A percentile compares a stretch with the other conserved stretches of the same genome.
These are phyloP conservation scores for Andrena bicolor DNA, from an alignment of 2,888 invertebrate genomes.

Conservation along the genomic window DNA sequence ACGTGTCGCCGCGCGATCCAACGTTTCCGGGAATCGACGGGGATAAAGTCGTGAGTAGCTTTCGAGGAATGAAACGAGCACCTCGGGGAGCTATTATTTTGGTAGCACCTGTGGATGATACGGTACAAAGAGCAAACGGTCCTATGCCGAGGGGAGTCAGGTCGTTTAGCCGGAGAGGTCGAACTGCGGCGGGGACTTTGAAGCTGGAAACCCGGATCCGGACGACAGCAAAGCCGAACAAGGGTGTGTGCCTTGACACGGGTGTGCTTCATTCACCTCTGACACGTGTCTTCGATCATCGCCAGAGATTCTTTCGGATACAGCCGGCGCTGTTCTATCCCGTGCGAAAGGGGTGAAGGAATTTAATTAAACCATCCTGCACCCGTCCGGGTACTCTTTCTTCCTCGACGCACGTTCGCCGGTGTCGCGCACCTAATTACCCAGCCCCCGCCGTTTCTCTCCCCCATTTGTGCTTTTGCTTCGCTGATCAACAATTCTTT, in stretches of 20 bases:
- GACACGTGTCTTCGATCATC: conserved; percentile 58
- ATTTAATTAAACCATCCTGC: conserved; percentile 55
- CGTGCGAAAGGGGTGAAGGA: conserved; percentile 12
- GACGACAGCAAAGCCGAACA: conserved; percentile 46
- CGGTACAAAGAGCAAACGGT: conserved; percentile 54
- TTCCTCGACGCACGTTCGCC: conserved; percentile 13
- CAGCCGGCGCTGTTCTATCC: neutral
- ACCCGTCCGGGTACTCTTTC: conserved; percentile 29
- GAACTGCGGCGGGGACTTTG: conserved; percentile 48
- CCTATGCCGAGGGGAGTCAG: conserved; percentile 15
- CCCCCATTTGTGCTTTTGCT: neutral
- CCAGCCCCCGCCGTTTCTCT: neutral
- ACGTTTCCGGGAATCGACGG: too few relatives aligned
- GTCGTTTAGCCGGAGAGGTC: conserved; percentile 32
- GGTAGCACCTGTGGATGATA: conserved; percentile 55
- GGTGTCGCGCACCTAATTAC: conserved; percentile 43
- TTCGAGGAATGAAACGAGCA: conserved; percentile 10
- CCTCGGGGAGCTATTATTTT: conserved; percentile 36
- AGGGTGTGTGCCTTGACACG: conserved; percentile 72
- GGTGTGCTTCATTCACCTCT: conserved; percentile 66
- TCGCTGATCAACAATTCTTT: conserved; percentile 14
- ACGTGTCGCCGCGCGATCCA: too few relatives aligned
- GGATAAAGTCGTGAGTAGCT: neutral
- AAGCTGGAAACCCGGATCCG: conserved; percentile 28
- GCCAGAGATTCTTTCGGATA: neutral